Conservation (phyloP, 2,113 vertebrate genomes). For the Cyphomyrus plagiostoma region DNA sequence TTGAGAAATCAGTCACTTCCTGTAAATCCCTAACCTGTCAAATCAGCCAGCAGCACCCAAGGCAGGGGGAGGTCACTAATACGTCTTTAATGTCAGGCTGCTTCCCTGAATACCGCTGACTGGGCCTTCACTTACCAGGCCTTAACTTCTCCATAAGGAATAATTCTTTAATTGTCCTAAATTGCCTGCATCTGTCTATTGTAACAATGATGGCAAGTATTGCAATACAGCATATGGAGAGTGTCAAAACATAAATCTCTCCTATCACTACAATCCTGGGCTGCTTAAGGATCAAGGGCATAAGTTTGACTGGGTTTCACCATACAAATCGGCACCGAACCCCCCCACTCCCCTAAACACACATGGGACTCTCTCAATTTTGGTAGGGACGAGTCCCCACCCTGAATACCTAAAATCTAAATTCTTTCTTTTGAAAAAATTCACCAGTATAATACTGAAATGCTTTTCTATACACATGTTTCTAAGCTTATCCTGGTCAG, state of each 20-base stretch:
- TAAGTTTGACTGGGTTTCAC: neutral
- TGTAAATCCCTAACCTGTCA: neutral
- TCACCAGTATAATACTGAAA: neutral
- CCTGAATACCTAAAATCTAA: neutral
- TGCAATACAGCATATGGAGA: neutral
- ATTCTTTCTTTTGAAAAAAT: neutral
- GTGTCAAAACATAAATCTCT: neutral
- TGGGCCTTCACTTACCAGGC: neutral
- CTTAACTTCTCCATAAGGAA: neutral
- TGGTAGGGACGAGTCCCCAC: neutral
- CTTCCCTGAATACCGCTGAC: neutral
- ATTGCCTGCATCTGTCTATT: neutral
- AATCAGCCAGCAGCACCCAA: neutral
- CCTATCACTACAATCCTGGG: neutral
- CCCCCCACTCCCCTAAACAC: neutral
- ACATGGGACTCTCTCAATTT: neutral
- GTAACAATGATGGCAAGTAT: neutral
- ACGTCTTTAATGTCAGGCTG: neutral
- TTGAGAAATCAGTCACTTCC: neutral
- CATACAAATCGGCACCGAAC: neutral
- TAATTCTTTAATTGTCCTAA: neutral
- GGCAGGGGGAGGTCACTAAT: neutral
- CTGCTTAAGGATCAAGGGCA: neutral
- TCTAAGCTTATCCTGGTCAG: neutral
- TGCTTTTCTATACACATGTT: neutral